phyloP scores from a whole-genome alignment of 1,140 invertebrate species.

The Cydia pomonella region DNA sequence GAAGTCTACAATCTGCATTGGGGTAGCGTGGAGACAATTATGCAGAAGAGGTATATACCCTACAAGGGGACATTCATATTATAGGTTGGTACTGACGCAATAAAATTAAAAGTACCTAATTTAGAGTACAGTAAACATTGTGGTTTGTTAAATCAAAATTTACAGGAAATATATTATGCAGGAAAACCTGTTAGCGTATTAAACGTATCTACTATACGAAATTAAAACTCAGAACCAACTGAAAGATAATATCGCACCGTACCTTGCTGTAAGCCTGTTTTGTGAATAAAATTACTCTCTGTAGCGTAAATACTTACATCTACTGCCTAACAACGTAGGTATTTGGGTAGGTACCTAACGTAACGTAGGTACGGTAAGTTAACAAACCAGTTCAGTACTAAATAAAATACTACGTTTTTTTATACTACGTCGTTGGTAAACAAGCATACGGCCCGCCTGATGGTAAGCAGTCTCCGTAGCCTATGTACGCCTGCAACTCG shows the following conservation, averaged over 20 bases:
- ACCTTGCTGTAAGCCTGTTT: not conserved
- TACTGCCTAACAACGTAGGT: not conserved
- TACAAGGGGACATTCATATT: not conserved
- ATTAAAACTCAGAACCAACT: not conserved
- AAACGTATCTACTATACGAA: not conserved
- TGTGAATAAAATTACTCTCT: constrained; percentile 1
- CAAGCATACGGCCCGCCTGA: no score
- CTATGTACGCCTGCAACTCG: no score
- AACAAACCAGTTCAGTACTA: not conserved
- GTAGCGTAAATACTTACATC: not conserved
- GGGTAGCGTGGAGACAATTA: no score
- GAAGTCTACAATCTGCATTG: no score
- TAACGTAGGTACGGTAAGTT: no score
- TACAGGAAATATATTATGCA: no score
- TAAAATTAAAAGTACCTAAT: not conserved
- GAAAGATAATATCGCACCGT: not conserved
- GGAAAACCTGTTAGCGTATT: not conserved
- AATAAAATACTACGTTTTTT: no score
- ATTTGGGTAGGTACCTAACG: not conserved
- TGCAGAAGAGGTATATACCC: no score
- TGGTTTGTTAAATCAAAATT: no score
- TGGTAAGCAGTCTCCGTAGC: no score
- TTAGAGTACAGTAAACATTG: not conserved
- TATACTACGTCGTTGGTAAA: no score
- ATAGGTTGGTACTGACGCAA: no score